Percentiles rank a stretch among this genome's conserved stretches.
phyloP scores from a whole-genome alignment of 2,888 invertebrate genomes.

The Camptogramma bilineatum region DNA sequence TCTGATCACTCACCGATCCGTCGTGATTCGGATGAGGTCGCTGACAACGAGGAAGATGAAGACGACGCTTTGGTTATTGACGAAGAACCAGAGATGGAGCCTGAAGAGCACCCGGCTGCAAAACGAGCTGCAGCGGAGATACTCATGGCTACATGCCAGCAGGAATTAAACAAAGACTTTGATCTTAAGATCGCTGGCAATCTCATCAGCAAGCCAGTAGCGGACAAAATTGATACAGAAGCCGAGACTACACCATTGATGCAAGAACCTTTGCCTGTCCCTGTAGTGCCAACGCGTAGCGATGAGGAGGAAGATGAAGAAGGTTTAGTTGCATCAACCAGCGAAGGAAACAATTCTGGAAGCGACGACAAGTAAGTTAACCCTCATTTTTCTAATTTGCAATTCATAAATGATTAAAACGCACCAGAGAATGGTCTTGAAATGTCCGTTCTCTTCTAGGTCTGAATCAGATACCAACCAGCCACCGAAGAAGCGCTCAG shows the following conservation, averaged over 20 bases:
- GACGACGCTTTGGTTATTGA: conserved; percentile 89
- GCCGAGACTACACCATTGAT: conserved; percentile 70
- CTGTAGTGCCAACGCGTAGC: conserved; percentile 84
- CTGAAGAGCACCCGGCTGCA: conserved; percentile 75
- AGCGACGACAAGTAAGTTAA: conserved; percentile 90
- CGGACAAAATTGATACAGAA: conserved; percentile 77
- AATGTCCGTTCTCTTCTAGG: conserved; percentile 67
- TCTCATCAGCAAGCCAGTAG: conserved; percentile 83
- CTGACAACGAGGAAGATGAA: conserved; percentile 87
- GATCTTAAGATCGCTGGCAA: conserved; percentile 84
- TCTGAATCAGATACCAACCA: conserved; percentile 87
- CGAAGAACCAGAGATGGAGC: conserved; percentile 81
- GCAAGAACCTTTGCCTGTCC: conserved; percentile 92
- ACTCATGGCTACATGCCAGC: conserved; percentile 79
- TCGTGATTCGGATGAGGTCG: conserved; percentile 84
- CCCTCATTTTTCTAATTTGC: background rate
- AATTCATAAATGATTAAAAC: background rate
- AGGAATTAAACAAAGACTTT: conserved; percentile 80
- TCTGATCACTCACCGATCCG: conserved; percentile 72
- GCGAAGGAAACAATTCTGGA: conserved; percentile 93
- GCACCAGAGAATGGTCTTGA: conserved; percentile 3
- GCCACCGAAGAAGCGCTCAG: conserved; percentile 94
- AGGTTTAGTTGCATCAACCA: conserved; percentile 91
- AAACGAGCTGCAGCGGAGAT: conserved; percentile 86
- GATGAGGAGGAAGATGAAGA: conserved; percentile 91